These are phyloP conservation scores for Bambusicola thoracicus DNA, from an alignment of 2,113 vertebrate genomes.

Conservation along the genomic window DNA sequence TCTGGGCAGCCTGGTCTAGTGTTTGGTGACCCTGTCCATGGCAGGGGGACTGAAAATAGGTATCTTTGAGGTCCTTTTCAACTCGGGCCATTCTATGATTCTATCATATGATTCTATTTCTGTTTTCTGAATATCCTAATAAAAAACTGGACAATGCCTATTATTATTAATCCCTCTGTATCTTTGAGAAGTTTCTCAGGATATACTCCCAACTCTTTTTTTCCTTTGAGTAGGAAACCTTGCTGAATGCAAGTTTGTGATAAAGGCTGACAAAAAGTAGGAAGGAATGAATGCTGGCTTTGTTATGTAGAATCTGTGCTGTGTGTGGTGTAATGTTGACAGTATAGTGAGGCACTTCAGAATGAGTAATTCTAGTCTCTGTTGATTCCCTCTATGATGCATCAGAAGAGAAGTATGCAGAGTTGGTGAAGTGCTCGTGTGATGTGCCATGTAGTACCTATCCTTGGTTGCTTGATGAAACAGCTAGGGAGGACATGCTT, in stretches of 20 bases:
- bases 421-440: background rate
- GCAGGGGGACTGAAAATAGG: too few species aligned
- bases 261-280: background rate
- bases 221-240: background rate
- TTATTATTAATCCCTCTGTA: background rate
- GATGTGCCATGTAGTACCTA: background rate
- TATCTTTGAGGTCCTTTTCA: too few species aligned
- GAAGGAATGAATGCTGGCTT: background rate
- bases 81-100: too few species aligned
- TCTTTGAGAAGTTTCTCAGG: background rate
- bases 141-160: background rate
- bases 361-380: background rate
- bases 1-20: too few species aligned
- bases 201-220: too few species aligned
- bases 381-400: background rate
- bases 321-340: background rate
- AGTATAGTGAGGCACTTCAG: background rate
- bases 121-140: background rate
- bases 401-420: background rate
- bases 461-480: background rate
- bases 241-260: background rate
- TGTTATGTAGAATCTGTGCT: background rate
- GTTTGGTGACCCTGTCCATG: too few species aligned
- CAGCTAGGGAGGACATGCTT: background rate
- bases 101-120: background rate